Base-by-base conservation (phyloP, 2,888 invertebrate genomes). In the Chromoteleia sp. region DNA sequence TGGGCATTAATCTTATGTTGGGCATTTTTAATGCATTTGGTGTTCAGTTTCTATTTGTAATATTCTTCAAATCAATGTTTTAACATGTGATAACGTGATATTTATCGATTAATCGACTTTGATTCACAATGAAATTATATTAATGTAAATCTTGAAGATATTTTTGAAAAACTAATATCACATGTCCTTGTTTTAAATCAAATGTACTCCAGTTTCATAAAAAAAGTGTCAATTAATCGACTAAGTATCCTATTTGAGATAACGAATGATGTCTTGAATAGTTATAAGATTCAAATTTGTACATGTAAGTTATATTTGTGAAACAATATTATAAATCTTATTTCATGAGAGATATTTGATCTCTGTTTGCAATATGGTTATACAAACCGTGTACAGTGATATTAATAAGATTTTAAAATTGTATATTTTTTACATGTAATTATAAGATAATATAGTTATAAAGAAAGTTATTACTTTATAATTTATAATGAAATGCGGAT, bases 401-500 rank as follows among this genome's bases (percentile, higher is more conserved):
- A 63, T 70, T 63, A 48, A 59, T 70, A 63, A 70, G 48, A 63
- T 29, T 76, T 43, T 70, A 25, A 70, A 70, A 56, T 56, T 77
- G 77, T 77, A 77, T 77, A 77, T 77, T 77, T 77, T 77, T 70
- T 77, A 77, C 70, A 56, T 70, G 10, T 70, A 68, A 61, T 61
- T 70, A 36, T 77, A 70, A 63, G 63, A 29, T 45, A 41, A 56
- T 5, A 33, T 56, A 70, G 36, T 10, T 59, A 21, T 58, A 36
- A 1, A 36, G 30, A 33, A 14, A 50, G 29, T 50, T 41, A 45
- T 58, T 30, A 41, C 8, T 52, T 8, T 7, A 52, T 36, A 12
- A 61, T 52, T 48, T 61, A 36, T 43, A 61, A 45, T 15, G 7
- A 41, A 58, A 29, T 48, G 29, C 36, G 50, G 30, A 39, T 70